A percentile compares a stretch with the other conserved stretches of the same genome.
phyloP scores from a whole-genome alignment of 2,888 invertebrate species.

The Brachynemurus nebulosus region DNA sequence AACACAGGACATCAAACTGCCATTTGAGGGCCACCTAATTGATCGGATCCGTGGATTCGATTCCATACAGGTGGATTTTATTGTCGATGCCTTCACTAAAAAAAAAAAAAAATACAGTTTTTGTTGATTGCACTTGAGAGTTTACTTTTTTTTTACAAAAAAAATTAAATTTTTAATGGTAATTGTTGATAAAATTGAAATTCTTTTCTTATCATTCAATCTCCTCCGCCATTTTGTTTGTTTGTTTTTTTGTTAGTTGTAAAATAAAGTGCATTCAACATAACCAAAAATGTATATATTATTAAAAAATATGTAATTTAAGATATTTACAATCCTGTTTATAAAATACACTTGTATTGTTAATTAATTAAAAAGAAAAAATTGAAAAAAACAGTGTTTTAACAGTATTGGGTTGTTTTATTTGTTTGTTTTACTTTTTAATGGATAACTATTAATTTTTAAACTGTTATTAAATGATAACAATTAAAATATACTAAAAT shows the following conservation, averaged over 20 bases:
- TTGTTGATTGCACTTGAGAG: constrained; percentile 6
- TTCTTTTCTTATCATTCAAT: too few relatives aligned
- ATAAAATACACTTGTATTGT: constrained; percentile 25
- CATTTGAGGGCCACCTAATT: constrained; percentile 6
- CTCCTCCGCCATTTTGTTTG: too few relatives aligned
- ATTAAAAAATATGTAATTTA: constrained; percentile 22
- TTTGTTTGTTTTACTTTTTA: constrained; percentile 21
- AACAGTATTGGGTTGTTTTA: constrained; percentile 25
- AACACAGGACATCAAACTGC: constrained; percentile 11
- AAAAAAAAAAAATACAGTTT: constrained; percentile 3
- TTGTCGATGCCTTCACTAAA: constrained; percentile 11
- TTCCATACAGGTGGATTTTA: constrained; percentile 7
- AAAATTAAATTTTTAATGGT: too few relatives aligned
- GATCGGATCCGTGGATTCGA: neutral
- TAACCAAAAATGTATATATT: constrained; percentile 9
- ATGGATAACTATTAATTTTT: constrained; percentile 10
- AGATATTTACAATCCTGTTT: constrained; percentile 30
- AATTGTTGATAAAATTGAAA: too few relatives aligned
- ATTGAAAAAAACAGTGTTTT: constrained; percentile 23
- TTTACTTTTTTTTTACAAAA: too few relatives aligned
- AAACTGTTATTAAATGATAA: neutral
- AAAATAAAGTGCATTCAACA: constrained; percentile 7
- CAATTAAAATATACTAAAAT: constrained; percentile 3
- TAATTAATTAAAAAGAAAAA: too few relatives aligned
- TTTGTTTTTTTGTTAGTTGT: neutral